Percentiles rank a stretch among this genome's conserved stretches.
Conservation (phyloP, 2,888 invertebrate species). For the Parnassius mnemosyne region DNA sequence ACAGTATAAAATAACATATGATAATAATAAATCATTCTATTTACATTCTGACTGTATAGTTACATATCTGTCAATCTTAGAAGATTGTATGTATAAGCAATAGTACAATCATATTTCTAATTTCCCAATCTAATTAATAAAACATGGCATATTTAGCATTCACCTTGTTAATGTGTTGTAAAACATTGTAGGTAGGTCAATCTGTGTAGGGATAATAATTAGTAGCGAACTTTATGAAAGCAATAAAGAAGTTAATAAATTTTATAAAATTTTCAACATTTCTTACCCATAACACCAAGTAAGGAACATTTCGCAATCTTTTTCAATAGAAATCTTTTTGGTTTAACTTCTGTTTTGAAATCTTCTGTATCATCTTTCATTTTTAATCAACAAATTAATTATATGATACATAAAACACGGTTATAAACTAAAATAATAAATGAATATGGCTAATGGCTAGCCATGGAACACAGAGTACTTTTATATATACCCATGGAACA, state of each 20-base stretch:
- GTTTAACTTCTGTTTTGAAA: background rate
- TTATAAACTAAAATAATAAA: background rate
- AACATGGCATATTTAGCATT: background rate
- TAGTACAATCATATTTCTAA: too few relatives aligned
- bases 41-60: too few relatives aligned
- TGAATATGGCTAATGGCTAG: too few relatives aligned
- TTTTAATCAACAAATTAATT: background rate
- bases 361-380: slow-evolving; percentile 3
- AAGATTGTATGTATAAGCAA: too few relatives aligned
- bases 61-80: too few relatives aligned
- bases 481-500: too few relatives aligned
- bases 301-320: background rate
- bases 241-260: background rate
- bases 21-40: too few relatives aligned
- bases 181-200: background rate
- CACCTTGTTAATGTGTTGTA: background rate
- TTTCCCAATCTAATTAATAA: background rate
- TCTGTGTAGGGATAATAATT: background rate
- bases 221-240: background rate
- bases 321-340: too few relatives aligned
- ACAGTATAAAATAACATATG: too few relatives aligned
- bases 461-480: too few relatives aligned
- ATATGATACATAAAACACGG: slow-evolving; percentile 1
- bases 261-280: background rate
- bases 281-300: slow-evolving; percentile 6